Base-by-base conservation (phyloP, 2,888 invertebrate species). In the Apamea crenata region DNA sequence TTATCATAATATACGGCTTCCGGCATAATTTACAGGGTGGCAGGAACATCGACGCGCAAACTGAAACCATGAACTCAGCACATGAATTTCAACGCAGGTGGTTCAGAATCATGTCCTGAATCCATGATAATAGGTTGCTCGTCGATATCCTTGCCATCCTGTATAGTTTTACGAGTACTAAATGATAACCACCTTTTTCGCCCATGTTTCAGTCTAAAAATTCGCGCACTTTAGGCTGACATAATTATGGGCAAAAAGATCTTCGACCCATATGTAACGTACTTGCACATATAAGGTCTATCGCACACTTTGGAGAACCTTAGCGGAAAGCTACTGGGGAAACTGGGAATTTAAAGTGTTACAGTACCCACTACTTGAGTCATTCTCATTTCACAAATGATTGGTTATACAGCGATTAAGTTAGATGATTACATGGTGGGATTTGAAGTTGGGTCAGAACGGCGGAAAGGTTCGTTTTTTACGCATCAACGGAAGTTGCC, bases 321-420 rank as follows among this genome's bases (percentile, higher is more conserved):
- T 67, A 56, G 67, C 86, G 91, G 90, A 91, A 88, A 88, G 78
- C 50, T 87, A 82, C 87, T 25, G 36, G 5, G 12, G 72, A 25
- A 74, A 56, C 59, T 40, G 12, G 29, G 63, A 77, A 80, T 74
- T 81, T 36, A 21, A 56, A 56, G 66, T 56, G 7, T 50, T 59
- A 53, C 36, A 50, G 29, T 44, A 70, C n/a, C 56, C 63, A 36
- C 10, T 61, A 53, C 53, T 81, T 65, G 50, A 61, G 32, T 53
- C 59, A 72, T 78, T 40, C 53, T 83, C 8, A 69, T 70, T 74
- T 40, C 1, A 32, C 70, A 85, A 81, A 85, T 77, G 18, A 77
- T 76, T 59, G 68, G 32, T 63, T 75, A 44, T 21, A 21, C 36
- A 16, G 12, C 14, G 25, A 73, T 78, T 75, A 74, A 7, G 40